Evolutionary conservation across 2,888 invertebrate genomes (phyloP), one percentile per base, ranked within the genome.

Genomic region (Xylota sylvarum): DNA sequence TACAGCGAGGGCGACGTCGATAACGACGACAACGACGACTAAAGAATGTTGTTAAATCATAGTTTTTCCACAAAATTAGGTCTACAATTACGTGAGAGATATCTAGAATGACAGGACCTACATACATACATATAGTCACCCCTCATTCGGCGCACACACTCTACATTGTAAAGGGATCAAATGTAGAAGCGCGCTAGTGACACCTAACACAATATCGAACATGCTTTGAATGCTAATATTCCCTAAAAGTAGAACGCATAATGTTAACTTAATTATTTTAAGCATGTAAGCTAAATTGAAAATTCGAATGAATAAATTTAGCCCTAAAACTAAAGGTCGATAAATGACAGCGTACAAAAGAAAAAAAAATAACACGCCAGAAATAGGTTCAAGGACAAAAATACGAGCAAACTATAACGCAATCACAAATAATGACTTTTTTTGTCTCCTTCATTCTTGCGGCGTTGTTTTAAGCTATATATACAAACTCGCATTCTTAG

Each of bases 61-160:
- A 79, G 78, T 84, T 74, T 23, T 65, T 69, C 79, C 69, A 74
- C 74, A 64, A 74, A 84, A 84, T 84, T 84, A 84, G 69, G 79
- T 79, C 84, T 69, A 67, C 46, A 84, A 84, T 80, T 84, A 80
- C 74, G 74, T 74, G 84, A 62, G 56, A 74, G 79, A 35, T 64
- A 83, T 78, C 50, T 70, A 35, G 32, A 73, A 55, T 55, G 23
- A 69, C 35, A 5, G 37, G 30, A 43, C n/a, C 17, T 40, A 43
- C 65, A 37, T 52, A 50, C 32, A 58, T 23, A 48, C 35, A 23
- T 30, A 40, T 3, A 23, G 23, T 3, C 23, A 23, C 23, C 23
- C 23, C 52, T 10, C 48, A n/a, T 7, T 40, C 23, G 23, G 27
- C 52, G 14, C 52, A 23, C 14, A 37, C 10, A 35, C 14, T 17